Conservation (phyloP, 2,797 vertebrate genomes). For the Rhynchotus rufescens region DNA sequence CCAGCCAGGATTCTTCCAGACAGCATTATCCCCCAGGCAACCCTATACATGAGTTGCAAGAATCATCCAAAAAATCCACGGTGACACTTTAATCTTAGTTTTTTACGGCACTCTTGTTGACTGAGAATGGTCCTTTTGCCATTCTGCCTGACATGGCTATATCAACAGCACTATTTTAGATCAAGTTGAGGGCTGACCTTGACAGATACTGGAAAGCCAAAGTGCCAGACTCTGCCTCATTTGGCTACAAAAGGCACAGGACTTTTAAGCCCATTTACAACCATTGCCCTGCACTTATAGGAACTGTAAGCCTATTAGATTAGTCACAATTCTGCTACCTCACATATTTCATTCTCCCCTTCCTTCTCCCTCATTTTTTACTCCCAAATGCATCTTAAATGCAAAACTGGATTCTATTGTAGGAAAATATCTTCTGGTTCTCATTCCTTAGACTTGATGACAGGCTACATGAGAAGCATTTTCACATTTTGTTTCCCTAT, state of each 20-base stretch:
- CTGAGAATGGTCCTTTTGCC: not conserved
- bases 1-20: too few species aligned
- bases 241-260: not conserved
- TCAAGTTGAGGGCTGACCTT: not conserved
- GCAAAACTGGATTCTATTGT: not conserved
- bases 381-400: not conserved
- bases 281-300: not conserved
- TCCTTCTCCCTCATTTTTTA: not conserved
- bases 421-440: not conserved
- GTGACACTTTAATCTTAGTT: not conserved
- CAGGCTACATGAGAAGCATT: not conserved
- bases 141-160: not conserved
- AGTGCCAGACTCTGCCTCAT: not conserved
- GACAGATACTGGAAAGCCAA: not conserved
- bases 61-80: not conserved
- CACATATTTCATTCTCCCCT: not conserved
- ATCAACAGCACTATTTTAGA: not conserved
- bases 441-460: not conserved
- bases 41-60: not conserved
- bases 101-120: not conserved
- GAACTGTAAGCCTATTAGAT: not conserved
- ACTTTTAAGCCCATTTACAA: not conserved
- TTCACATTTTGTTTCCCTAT: not conserved
- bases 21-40: not conserved
- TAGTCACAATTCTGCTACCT: not conserved